Evolutionary conservation across 2,113 vertebrate genomes (phyloP).

Genomic region (Elanus axillaris): DNA sequence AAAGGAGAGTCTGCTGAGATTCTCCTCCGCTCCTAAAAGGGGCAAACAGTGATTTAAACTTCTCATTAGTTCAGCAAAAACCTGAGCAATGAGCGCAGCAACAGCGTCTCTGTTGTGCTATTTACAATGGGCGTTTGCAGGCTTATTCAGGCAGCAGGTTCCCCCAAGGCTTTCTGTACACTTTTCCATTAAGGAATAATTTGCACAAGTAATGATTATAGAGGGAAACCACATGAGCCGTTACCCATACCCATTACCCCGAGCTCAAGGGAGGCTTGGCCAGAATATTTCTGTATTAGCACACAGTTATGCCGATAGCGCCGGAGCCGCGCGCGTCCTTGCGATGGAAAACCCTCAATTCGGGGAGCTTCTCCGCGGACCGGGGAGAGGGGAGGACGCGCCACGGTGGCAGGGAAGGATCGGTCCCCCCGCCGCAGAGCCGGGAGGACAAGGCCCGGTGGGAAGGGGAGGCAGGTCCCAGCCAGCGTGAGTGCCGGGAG

Average conservation of each 20-base stretch:
- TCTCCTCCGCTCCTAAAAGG: neutral
- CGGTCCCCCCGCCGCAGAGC: accelerated
- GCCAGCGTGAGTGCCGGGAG: accelerated
- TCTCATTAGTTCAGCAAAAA: neutral
- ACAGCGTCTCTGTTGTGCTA: neutral
- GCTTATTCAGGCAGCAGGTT: neutral
- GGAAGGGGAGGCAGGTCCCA: neutral
- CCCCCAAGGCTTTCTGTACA: neutral
- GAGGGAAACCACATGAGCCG: neutral
- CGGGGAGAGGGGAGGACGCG: neutral
- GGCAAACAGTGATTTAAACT: neutral
- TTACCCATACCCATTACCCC: neutral
- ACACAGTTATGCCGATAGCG: accelerated
- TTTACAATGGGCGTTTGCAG: neutral
- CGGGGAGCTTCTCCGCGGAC: accelerated
- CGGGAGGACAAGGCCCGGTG: neutral
- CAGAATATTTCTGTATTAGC: neutral
- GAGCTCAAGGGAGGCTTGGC: neutral
- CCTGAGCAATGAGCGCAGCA: neutral
- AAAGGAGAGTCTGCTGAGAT: neutral
- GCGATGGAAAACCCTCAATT: accelerated
- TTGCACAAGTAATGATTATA: neutral
- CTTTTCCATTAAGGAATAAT: constrained; percentile 23
- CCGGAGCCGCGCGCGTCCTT: accelerated
- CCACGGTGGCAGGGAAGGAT: accelerated